Evolutionary conservation across 2,113 vertebrate genomes (phyloP).

Genomic region (Nesogale talazaci): DNA sequence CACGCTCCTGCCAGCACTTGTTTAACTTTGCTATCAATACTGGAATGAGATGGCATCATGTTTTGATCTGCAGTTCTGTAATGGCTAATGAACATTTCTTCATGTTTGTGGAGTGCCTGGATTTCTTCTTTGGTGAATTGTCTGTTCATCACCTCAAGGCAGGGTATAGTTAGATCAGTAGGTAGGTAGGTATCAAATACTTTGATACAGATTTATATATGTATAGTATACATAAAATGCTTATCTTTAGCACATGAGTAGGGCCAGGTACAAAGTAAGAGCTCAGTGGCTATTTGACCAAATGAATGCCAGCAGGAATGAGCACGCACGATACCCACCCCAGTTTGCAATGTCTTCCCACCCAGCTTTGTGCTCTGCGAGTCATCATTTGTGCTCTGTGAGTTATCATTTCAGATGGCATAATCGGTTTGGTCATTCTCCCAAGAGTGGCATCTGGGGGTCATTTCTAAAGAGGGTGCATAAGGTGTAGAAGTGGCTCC

Average conservation of each 20-base stretch:
- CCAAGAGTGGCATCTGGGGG: not conserved
- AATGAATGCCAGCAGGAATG: not conserved
- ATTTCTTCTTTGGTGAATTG: no score
- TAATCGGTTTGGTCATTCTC: not conserved
- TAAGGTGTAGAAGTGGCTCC: not conserved
- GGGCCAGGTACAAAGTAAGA: not conserved
- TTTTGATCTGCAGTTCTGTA: no score
- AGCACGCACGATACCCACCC: not conserved
- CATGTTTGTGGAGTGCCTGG: no score
- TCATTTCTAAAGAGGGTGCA: not conserved
- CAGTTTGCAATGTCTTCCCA: not conserved
- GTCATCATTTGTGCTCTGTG: not conserved
- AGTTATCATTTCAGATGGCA: not conserved
- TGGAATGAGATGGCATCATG: no score
- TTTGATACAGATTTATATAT: no score
- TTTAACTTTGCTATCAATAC: no score
- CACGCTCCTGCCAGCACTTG: no score
- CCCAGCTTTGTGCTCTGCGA: not conserved
- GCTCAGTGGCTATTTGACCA: not conserved
- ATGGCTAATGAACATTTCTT: no score
- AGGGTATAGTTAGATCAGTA: no score
- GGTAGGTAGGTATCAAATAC: no score
- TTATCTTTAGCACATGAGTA: not conserved
- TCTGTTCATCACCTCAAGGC: no score
- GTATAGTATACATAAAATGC: no score